Base-by-base conservation (phyloP, 2,113 vertebrate species). In the Brienomyrus longianalis region DNA sequence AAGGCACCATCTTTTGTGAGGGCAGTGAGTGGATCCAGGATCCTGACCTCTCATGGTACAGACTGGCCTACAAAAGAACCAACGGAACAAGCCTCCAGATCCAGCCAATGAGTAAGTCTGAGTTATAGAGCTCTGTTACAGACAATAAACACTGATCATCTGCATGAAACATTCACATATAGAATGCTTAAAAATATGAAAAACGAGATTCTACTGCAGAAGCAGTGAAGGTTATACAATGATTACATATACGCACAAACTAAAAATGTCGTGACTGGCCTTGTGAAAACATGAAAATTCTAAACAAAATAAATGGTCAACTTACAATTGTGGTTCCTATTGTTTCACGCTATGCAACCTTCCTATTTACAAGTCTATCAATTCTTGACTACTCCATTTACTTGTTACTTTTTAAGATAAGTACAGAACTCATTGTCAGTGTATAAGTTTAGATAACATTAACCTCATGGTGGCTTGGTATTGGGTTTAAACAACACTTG, bases 11-110 rank as follows among this genome's bases (percentile, higher is more conserved):
- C 89, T 97, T 96, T 94, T 99, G 98, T 4, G 93, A 95, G 86
- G 97, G 95, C 2, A 91, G 92, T 0, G 97, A 99, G 88, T 99
- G 97, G 98, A 97, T 98, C 83, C 96, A 97, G 93, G 98, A 99
- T 89, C 97, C 97, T 0, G 97, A 98, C 88, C 87, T 92, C 62
- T 96, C 92, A 0, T 99, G 98, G 98, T 96, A 95, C 90, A 86
- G 88, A 5, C 97, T 99, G 70, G 88, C 95, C 1, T 88, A 84
- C 91, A 97, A 96, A 90, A 88, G 91, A 27, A 94, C 96, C 5
- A 47, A 89, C 59, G 19, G 88, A 31, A 91, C 87, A 3, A 6
- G 27, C 0, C 74, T 96, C 52, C 90, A 88, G 8, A 92, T 96
- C 87, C 94, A 91, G 90, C 70, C 89, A 50, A 92, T 89, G 92